Conservation (phyloP, 2,888 invertebrate species). For the Argynnis bischoffii region DNA sequence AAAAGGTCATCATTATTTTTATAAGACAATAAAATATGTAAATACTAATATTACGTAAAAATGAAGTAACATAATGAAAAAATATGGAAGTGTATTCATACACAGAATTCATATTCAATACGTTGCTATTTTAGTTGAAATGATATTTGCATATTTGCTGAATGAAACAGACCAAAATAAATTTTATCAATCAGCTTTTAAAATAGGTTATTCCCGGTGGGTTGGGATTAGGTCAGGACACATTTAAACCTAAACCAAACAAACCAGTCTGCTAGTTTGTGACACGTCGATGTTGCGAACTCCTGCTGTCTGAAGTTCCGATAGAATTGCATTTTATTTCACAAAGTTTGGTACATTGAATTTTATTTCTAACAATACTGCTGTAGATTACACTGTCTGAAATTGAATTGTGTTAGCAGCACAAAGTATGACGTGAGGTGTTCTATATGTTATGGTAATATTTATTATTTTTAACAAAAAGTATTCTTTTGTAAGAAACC, state of each 20-base stretch:
- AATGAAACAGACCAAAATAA: not conserved
- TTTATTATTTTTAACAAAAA: too few relatives aligned
- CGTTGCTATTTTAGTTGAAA: not conserved
- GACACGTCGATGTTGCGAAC: constrained; percentile 20
- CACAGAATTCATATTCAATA: too few relatives aligned
- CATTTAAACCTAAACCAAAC: constrained; percentile 52
- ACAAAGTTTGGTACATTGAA: not conserved
- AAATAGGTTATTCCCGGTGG: not conserved
- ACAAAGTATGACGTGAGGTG: too few relatives aligned
- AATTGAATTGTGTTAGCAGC: constrained; percentile 1
- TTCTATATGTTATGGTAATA: too few relatives aligned
- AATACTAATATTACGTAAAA: too few relatives aligned
- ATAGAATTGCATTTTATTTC: constrained; percentile 9
- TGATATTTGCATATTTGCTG: not conserved
- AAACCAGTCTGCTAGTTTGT: constrained; percentile 36
- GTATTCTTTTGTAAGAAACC: too few relatives aligned
- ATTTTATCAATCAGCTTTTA: not conserved
- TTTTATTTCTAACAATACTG: constrained; percentile 3
- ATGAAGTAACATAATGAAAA: too few relatives aligned
- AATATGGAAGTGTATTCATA: too few relatives aligned
- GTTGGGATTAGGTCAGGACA: constrained; percentile 28
- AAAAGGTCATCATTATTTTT: too few relatives aligned
- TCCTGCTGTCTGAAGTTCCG: constrained; percentile 10
- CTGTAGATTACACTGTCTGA: not conserved
- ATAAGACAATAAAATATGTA: too few relatives aligned